Evolutionary conservation across 2,113 vertebrate genomes (phyloP), one percentile per base, ranked within the genome.

Genomic region (Triplophysa tibetana): DNA sequence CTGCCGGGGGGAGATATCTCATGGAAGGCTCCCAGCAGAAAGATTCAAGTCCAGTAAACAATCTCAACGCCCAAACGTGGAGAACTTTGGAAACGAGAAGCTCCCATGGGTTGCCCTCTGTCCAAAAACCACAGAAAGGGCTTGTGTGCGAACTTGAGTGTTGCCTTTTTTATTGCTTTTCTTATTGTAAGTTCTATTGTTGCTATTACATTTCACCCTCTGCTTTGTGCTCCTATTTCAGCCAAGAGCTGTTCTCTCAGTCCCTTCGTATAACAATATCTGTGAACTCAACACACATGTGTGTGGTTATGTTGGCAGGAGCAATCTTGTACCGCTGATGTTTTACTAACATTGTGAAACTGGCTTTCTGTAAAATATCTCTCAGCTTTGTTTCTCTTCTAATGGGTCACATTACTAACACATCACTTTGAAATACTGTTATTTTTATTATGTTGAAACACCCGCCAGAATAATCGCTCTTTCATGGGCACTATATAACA

Each of bases 41-140:
- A 23, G 86, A 88, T 82, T 88, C 78, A 63, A 81, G 85, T 89
- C 92, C 91, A 91, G 82, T 84, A 90, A 90, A 92, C 89, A 90
- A 83, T 86, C 78, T 87, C 69, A 76, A 81, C 73, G 86, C 89
- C 88, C 90, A 88, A 90, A 87, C 89, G 88, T 86, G 87, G 85
- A 90, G 86, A 89, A 88, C 84, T 90, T 86, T 86, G 87, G 87
- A 87, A 88, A 89, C 89, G 86, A 87, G 83, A 82, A 73, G 73
- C 33, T 92, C 90, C 87, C 89, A 64, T 65, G 87, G 85, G 91
- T 78, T 76, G 85, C 88, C 82, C 88, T 88, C 85, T 78, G 76
- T 92, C 92, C 91, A 92, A 92, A 83, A 81, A 89, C 87, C 88
- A 90, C 89, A 91, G 85, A 89, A 82, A 67, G 81, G 81, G 79